Evolutionary conservation across 2,888 invertebrate species (phyloP), one percentile per base, ranked within the genome.

Genomic region (Phaonia tiefii): DNA sequence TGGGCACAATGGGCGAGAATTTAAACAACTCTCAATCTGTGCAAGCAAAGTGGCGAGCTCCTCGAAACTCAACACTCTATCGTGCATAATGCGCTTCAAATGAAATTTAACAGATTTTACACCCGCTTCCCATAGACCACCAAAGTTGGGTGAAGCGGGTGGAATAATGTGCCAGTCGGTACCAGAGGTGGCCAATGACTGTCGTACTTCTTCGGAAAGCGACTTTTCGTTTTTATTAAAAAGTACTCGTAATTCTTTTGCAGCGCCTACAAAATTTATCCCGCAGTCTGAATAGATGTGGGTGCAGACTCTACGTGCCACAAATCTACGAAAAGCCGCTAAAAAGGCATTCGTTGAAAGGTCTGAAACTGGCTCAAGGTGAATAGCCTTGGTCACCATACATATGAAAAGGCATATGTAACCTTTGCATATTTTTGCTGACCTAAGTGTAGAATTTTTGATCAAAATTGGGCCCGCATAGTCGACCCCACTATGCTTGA

Each of bases 401-500:
- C n/a, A n/a, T n/a, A n/a, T n/a, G n/a, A n/a, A n/a, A n/a, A n/a
- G n/a, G n/a, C n/a, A n/a, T n/a, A n/a, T n/a, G n/a, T n/a, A n/a
- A n/a, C n/a, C n/a, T n/a, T n/a, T n/a, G n/a, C n/a, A n/a, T n/a
- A n/a, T n/a, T n/a, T n/a, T n/a, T n/a, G n/a, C n/a, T n/a, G n/a
- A n/a, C n/a, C n/a, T n/a, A n/a, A n/a, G n/a, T n/a, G n/a, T n/a
- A n/a, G n/a, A n/a, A n/a, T n/a, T n/a, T 11, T 83, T 83, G 2
- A 85, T 65, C 0, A 49, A 22, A 39, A 83, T 72, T 20, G 80
- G 82, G 15, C 83, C 81, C 20, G 78, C 82, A 31, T 79, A 83
- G 54, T 85, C 85, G 1, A 84, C 75, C 1, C 84, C 84, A 15
- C 71, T 80, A 31, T 76, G 65, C 7, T 70, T 66, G 44, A 85